These are phyloP conservation scores for Drosophila sp. DNA, from an alignment of 1,140 invertebrate genomes.

Conservation along the genomic window DNA sequence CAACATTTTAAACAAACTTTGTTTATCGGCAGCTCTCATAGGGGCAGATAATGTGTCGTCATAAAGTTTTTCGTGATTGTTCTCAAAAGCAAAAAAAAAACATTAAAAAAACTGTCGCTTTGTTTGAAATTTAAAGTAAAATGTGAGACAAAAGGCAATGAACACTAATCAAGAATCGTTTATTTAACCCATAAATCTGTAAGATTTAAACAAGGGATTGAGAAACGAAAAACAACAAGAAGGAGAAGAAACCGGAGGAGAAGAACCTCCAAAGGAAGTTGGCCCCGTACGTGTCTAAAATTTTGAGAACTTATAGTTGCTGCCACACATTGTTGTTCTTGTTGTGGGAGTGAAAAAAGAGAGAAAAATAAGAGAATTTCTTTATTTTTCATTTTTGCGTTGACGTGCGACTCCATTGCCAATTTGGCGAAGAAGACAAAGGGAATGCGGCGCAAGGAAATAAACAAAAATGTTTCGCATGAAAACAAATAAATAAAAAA, in stretches of 20 bases:
- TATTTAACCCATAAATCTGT: slow-evolving; percentile 80
- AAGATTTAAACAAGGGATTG: slow-evolving; percentile 53
- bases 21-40: neutral
- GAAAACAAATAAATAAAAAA: slow-evolving; percentile 70
- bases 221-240: slow-evolving; percentile 15
- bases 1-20: neutral
- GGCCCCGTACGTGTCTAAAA: slow-evolving; percentile 68
- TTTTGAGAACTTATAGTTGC: slow-evolving; percentile 57
- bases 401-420: slow-evolving; percentile 25
- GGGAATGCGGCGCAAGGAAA: slow-evolving; percentile 52
- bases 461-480: slow-evolving; percentile 75
- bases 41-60: slow-evolving; percentile 23
- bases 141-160: slow-evolving; percentile 48
- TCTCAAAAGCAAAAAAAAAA: slow-evolving; percentile 13
- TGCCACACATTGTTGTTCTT: slow-evolving; percentile 7
- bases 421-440: slow-evolving; percentile 41
- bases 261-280: slow-evolving; percentile 52
- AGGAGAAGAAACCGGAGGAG: slow-evolving; percentile 5
- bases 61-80: slow-evolving; percentile 11
- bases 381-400: neutral
- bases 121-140: neutral
- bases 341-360: slow-evolving; percentile 26
- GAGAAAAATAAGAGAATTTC: slow-evolving; percentile 13
- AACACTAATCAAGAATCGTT: slow-evolving; percentile 74
- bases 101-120: slow-evolving; percentile 51